Evolutionary conservation across 2,888 invertebrate genomes (phyloP).

Genomic region (Drosophila ustulata): DNA sequence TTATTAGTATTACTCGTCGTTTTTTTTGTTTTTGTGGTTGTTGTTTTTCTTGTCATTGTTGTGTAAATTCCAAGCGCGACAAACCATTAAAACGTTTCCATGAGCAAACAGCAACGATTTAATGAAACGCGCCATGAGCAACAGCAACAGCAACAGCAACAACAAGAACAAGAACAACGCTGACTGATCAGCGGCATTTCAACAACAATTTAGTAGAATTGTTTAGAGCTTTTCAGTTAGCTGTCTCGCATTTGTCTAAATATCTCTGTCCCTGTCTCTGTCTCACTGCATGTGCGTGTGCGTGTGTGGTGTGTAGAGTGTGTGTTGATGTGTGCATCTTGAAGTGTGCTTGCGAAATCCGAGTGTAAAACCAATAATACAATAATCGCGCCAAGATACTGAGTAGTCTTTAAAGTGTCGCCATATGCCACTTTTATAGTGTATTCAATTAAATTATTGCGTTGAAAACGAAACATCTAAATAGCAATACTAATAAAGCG

Average conservation of each 20-base stretch:
- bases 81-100: conserved; percentile 73
- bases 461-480: neutral
- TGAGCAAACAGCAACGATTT: conserved; percentile 58
- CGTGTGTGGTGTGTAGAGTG: conserved; percentile 8
- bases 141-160: conserved; percentile 26
- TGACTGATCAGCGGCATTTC: conserved; percentile 52
- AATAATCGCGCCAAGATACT: neutral
- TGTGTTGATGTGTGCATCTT: conserved; percentile 14
- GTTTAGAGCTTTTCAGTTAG: conserved; percentile 57
- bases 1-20: conserved; percentile 35
- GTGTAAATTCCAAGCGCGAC: conserved; percentile 77
- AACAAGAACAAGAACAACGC: conserved; percentile 34
- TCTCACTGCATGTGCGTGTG: neutral
- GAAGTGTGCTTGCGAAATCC: conserved; percentile 35
- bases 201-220: conserved; percentile 61
- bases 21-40: conserved; percentile 16
- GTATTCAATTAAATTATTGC: neutral
- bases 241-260: conserved; percentile 35
- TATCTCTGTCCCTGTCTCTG: neutral
- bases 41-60: conserved; percentile 44
- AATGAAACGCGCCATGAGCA: conserved; percentile 63
- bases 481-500: no score
- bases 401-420: neutral
- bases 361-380: conserved; percentile 27
- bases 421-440: neutral